Evolutionary conservation across 2,113 vertebrate genomes (phyloP), one percentile per base, ranked within the genome.

Genomic region (Chaetodon trifascialis): DNA sequence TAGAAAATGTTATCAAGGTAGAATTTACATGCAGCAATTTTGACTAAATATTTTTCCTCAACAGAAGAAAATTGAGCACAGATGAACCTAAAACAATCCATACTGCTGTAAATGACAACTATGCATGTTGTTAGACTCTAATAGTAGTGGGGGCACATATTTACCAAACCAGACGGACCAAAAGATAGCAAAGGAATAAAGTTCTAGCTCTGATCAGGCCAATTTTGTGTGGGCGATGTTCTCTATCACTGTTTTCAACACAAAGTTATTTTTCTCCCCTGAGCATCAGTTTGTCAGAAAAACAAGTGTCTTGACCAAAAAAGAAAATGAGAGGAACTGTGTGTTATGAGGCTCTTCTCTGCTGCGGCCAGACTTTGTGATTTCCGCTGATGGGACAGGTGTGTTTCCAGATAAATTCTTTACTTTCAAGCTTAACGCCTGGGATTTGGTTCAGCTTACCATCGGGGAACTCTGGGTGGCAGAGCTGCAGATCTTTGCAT

Each of bases 401-500:
- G 3, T 49, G 38, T 47, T 47, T 49, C 23, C 7, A 51, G 23
- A 54, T 3, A n/a, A 42, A 11, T 34, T 42, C 52, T 69, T 69
- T 19, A 25, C 8, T 54, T 40, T 64, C 3, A 75, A 0, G 0
- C 21, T 17, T 6, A 40, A 38, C 52, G 19, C 60, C 4, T 16
- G 21, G 11, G 42, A 11, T n/a, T 42, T 46, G 46, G 21, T 52
- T 46, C 0, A 11, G 74, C 97, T 42, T 93, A 99, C 98, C 98
- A 3, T 99, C 97, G 11, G 96, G 95, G 94, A 99, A 99, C 80
- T 99, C 97, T 0, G 98, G 98, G 82, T 99, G 98, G 93, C 96
- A 96, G 64, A 99, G 97, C n/a, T 99, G 98, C 86, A 99, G 94
- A 42, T 99, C 98, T 79, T 98, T 99, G 92, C 98, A 99, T 2